Evolutionary conservation across 2,888 invertebrate genomes (phyloP), one percentile per base, ranked within the genome.

Genomic region (Drosophila monieri): DNA sequence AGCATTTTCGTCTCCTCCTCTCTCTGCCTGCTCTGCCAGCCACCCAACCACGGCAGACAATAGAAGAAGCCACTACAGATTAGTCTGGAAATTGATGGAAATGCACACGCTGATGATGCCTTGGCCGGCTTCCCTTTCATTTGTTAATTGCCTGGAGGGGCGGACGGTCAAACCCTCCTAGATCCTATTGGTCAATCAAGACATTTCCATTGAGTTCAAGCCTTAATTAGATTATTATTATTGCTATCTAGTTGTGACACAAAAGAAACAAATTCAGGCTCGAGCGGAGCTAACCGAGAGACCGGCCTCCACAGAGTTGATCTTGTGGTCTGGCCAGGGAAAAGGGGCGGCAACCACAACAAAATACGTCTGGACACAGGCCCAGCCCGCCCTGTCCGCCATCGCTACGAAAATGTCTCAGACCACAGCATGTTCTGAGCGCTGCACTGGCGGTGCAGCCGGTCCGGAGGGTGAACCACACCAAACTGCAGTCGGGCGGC

Each of bases 211-310:
- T 77, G 70, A 77, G 79, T 70, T 76, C 55, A 55, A 37, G 21
- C 70, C 80, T 67, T 81, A 79, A 81, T 81, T 81, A 85, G 83
- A 85, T 81, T 85, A 81, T 81, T 85, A 81, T 81, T 85, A 85
- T 85, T 79, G 85, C 77, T 72, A 79, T 12, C 62, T 15, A 61
- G 47, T 35, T 35, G n/a, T 1, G 35, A 43, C 53, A 69, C 59
- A 35, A 47, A 49, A 48, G 67, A 44, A 51, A 41, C 69, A 54
- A 54, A 46, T 35, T 15, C 12, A 18, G 4, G 14, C 6, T 12
- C 23, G 59, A 37, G 48, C 2, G 41, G 37, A 48, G 59, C 48
- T 27, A 27, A 48, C 23, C 41, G 51, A 53, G 47, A 59, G 59
- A 6, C 39, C 6, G 39, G 27, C 14, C n/a, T 60, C 60, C 32